Percentiles rank a stretch among this genome's conserved stretches.
Evolutionary conservation across 2,797 vertebrate genomes (phyloP).

Genomic region (Syngnathus acus): DNA sequence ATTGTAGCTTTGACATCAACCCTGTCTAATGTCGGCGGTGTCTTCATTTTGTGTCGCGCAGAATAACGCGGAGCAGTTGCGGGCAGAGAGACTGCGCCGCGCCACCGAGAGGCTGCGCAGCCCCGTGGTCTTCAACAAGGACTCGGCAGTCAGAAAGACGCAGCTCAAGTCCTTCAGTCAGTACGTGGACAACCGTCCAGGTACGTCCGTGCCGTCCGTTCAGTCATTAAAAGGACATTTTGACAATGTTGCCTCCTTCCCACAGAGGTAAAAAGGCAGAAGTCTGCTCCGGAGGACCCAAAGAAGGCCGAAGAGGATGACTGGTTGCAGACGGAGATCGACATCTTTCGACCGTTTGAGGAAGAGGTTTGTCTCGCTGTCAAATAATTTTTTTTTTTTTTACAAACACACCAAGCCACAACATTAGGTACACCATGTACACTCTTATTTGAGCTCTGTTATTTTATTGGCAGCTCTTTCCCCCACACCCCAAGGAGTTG

Average conservation of each 20-base stretch:
- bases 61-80: constrained; percentile 85
- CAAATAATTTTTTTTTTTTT: not conserved
- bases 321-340: constrained; percentile 77
- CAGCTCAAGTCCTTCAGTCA: constrained; percentile 98
- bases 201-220: constrained; percentile 52
- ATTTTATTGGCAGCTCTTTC: not conserved
- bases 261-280: constrained; percentile 93
- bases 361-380: constrained; percentile 81
- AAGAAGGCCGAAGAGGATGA: constrained; percentile 85
- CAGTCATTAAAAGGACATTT: not conserved
- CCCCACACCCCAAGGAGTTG: constrained; percentile 5
- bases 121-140: constrained; percentile 92
- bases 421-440: too few species aligned
- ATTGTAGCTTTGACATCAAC: not conserved
- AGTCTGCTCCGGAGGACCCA: constrained; percentile 90
- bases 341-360: constrained; percentile 83
- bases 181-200: constrained; percentile 91
- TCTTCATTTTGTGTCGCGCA: constrained; percentile 39
- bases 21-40: too few species aligned
- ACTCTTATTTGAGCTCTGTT: too few species aligned
- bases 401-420: too few species aligned
- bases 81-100: constrained; percentile 81
- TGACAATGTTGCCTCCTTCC: constrained; percentile 10
- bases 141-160: constrained; percentile 90
- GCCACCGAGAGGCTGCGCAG: constrained; percentile 83